A percentile compares a stretch with the other conserved stretches of the same genome.
These are phyloP conservation scores for Rhineura floridana DNA, from an alignment of 2,113 vertebrate genomes.

Conservation along the genomic window DNA sequence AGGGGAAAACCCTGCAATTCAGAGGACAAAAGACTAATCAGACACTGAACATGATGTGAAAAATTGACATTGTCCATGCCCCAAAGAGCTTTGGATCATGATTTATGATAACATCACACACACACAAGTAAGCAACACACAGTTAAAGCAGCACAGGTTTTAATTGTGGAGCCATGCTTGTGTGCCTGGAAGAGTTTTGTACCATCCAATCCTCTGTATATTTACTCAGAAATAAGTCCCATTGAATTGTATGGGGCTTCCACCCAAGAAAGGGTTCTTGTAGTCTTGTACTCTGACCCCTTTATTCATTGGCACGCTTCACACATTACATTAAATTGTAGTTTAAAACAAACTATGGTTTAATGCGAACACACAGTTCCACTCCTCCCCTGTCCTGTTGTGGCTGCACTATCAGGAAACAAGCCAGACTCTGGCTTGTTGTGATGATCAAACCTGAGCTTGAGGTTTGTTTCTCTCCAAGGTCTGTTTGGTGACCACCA, in stretches of 20 bases:
- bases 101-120: neutral
- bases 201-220: neutral
- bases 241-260: no score
- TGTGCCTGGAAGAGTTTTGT: neutral
- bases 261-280: neutral
- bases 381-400: no score
- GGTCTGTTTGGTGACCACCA: no score
- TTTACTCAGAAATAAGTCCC: neutral
- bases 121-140: neutral
- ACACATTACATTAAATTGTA: no score
- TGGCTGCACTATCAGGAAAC: no score
- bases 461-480: no score
- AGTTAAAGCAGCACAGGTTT: neutral
- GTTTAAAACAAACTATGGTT: no score
- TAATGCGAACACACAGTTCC: no score
- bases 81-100: neutral
- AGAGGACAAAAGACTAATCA: neutral
- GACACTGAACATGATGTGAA: neutral
- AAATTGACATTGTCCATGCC: neutral
- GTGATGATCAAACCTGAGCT: no score
- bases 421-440: no score
- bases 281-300: neutral
- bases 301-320: no score
- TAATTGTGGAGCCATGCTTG: neutral
- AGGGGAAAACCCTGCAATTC: neutral